Percentiles rank a stretch among this genome's conserved stretches.
phyloP scores from a whole-genome alignment of 2,888 invertebrate genomes.

The Andrena flavipes region DNA sequence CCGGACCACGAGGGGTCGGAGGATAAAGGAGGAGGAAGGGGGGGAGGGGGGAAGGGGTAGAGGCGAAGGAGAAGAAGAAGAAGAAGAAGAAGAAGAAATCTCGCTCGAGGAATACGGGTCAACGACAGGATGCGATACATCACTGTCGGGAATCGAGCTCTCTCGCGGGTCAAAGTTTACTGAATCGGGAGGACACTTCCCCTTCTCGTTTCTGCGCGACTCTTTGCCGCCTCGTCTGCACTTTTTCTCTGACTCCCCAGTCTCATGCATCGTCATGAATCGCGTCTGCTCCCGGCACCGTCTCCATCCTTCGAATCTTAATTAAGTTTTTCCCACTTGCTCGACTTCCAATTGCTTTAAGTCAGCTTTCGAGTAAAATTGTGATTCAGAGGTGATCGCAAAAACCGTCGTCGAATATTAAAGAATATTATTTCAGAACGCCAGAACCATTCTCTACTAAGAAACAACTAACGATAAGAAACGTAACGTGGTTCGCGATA shows the following conservation, averaged over 20 bases:
- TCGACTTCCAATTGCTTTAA: not conserved
- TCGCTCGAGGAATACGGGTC: constrained; percentile 70
- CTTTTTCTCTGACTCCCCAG: not conserved
- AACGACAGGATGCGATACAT: constrained; percentile 78
- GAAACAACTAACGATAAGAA: too few species aligned
- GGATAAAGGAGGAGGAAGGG: constrained; percentile 44
- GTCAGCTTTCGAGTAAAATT: not conserved
- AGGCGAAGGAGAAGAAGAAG: constrained; percentile 24
- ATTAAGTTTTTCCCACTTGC: constrained; percentile 25
- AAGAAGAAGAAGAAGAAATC: constrained; percentile 63
- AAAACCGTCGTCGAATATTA: not conserved
- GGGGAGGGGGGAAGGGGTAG: constrained; percentile 13
- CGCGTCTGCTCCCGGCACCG: constrained; percentile 18
- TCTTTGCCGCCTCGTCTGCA: constrained; percentile 41
- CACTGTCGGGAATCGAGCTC: constrained; percentile 76
- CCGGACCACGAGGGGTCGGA: constrained; percentile 43
- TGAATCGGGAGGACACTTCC: constrained; percentile 76
- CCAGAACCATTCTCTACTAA: too few species aligned
- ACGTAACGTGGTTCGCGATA: too few species aligned
- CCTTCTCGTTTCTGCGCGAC: constrained; percentile 54
- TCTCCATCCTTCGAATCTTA: constrained; percentile 38
- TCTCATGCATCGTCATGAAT: constrained; percentile 45
- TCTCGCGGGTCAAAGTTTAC: constrained; percentile 78
- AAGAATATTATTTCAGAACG: not conserved
- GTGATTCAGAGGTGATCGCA: not conserved